Percentiles rank a stretch among this genome's conserved stretches.
These are phyloP conservation scores for Apolygus lucorum DNA, from an alignment of 1,140 invertebrate species.

Conservation along the genomic window DNA sequence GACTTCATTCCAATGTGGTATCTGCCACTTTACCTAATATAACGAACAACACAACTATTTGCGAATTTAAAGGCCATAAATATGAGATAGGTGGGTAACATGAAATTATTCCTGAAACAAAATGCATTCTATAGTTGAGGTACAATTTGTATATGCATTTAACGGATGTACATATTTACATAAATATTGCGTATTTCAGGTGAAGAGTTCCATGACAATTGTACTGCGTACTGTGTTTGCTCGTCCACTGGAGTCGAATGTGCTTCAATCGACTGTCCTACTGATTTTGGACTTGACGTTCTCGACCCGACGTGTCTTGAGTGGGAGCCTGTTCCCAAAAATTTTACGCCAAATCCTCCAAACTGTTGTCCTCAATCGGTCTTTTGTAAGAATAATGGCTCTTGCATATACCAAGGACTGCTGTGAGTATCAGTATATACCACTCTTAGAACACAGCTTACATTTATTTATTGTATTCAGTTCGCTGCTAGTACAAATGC, in stretches of 20 bases:
- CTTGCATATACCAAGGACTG: constrained; percentile 58
- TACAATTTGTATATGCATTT: no score
- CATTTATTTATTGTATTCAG: no score
- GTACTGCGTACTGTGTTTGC: constrained; percentile 62
- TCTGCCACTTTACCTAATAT: constrained; percentile 35
- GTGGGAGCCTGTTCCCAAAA: constrained; percentile 68
- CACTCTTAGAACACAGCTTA: no score
- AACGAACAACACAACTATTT: constrained; percentile 36
- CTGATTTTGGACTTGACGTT: constrained; percentile 69
- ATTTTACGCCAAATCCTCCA: constrained; percentile 61
- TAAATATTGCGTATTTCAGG: no score
- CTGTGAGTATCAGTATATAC: no score
- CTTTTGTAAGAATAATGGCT: constrained; percentile 65
- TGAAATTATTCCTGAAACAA: no score
- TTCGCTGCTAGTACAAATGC: no score
- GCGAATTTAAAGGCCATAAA: constrained; percentile 48
- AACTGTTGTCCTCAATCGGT: constrained; percentile 73
- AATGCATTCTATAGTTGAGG: no score
- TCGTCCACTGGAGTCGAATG: constrained; percentile 57
- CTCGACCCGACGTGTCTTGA: constrained; percentile 71
- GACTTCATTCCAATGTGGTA: constrained; percentile 33
- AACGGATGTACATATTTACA: no score
- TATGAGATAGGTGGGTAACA: constrained; percentile 46
- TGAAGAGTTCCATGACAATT: constrained; percentile 62
- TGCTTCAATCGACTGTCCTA: constrained; percentile 68